Evolutionary conservation across 2,113 vertebrate genomes (phyloP).

Genomic region (Scartelaos histophorus): DNA sequence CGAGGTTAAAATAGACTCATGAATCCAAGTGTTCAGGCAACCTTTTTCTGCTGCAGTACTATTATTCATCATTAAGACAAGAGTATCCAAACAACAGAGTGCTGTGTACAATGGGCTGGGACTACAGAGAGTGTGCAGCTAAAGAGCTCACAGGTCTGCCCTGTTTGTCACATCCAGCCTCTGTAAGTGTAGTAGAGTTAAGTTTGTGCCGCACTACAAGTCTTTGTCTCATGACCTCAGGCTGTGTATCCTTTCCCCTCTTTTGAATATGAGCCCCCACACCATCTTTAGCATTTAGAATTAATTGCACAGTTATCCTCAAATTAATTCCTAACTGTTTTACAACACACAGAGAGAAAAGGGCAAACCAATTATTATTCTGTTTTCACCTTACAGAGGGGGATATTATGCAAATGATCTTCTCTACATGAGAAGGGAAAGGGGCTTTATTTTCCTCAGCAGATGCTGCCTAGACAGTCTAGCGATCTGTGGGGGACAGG

Average conservation of each 20-base stretch:
- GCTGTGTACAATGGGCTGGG: conserved; percentile 26
- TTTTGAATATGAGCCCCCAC: conserved; percentile 66
- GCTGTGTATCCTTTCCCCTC: conserved; percentile 64
- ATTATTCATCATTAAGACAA: conserved; percentile 66
- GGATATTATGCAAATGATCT: conserved; percentile 84
- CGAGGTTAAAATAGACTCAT: conserved; percentile 63
- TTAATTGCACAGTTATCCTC: conserved; percentile 85
- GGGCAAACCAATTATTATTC: conserved; percentile 86
- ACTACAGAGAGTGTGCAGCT: conserved; percentile 42
- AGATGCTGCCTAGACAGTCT: conserved; percentile 77
- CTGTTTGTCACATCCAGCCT: conserved; percentile 40
- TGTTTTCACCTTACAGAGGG: conserved; percentile 85
- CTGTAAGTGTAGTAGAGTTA: conserved; percentile 40
- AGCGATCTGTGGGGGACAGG: conserved; percentile 67
- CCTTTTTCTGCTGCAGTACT: conserved; percentile 31
- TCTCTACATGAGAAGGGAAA: conserved; percentile 79
- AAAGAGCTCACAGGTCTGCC: conserved; percentile 40
- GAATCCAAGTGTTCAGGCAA: conserved; percentile 45
- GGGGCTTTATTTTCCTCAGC: conserved; percentile 79
- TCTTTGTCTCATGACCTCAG: conserved; percentile 72
- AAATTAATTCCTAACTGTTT: conserved; percentile 88
- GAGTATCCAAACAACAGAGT: conserved; percentile 41
- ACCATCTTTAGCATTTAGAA: conserved; percentile 82
- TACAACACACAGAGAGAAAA: conserved; percentile 85
- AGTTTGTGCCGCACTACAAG: conserved; percentile 55